Base-by-base conservation (phyloP, 2,113 vertebrate species). In the Gnathochromis pfefferi region DNA sequence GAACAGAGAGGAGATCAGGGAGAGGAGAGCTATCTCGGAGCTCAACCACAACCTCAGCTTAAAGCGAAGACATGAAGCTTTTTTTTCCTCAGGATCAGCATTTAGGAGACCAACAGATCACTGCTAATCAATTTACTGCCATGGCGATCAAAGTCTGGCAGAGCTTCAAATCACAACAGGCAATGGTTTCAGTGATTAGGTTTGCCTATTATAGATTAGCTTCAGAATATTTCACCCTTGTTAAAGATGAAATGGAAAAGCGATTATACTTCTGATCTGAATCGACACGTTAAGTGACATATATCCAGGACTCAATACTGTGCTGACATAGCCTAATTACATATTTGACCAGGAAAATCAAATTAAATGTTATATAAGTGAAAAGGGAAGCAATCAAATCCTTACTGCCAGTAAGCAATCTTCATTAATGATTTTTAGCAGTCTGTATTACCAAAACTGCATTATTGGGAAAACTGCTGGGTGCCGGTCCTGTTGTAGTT, bases 61-160 rank as follows among this genome's bases (percentile, higher is more conserved):
- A 68, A 57, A 57, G 26, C n/a, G 65, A 81, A 90, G 57, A 65
- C 65, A 31, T 80, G 73, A 78, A 92, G 75, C 53, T 78, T 7
- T 93, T 93, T 90, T 11, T 90, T 1, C 3, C 35, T 85, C 87
- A 82, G 49, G 82, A 91, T 94, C 94, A 95, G 94, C 92, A 87
- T 93, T 92, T 88, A 87, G 13, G 80, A 84, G 87, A 91, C 73
- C 85, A 83, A 85, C 80, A 85, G 88, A 95, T 95, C 93, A 35
- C 86, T 93, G 81, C 93, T 93, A 92, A 94, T 94, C 93, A 94
- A 94, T 95, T 94, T 95, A 94, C 79, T 60, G 75, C 87, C 80
- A 85, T 81, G 88, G 87, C 45, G 54, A 90, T 94, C 94, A 93
- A 90, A 94, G 84, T 90, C 90, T 92, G 92, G 93, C 92, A 55